These are phyloP conservation scores for Ammodytes dubius DNA, from an alignment of 2,113 vertebrate species.

Conservation along the genomic window DNA sequence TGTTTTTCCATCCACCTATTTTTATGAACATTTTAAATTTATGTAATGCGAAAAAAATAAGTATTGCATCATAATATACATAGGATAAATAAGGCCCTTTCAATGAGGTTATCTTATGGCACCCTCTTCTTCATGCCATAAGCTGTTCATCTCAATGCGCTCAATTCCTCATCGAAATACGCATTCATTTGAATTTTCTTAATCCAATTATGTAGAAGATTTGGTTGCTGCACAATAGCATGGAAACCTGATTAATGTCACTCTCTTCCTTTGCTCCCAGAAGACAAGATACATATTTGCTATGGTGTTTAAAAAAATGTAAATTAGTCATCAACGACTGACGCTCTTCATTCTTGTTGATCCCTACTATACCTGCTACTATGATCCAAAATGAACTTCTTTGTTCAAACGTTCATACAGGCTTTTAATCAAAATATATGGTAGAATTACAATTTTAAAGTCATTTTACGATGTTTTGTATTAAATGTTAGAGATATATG, in stretches of 20 bases:
- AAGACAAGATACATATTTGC: not conserved
- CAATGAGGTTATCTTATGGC: not conserved
- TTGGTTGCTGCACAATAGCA: no score
- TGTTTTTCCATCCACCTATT: not conserved
- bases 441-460: not conserved
- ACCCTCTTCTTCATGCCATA: not conserved
- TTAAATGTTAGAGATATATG: not conserved
- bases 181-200: not conserved
- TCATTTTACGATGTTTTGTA: not conserved
- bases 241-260: not conserved
- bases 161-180: not conserved
- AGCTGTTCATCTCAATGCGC: not conserved
- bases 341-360: no score
- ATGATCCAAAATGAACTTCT: not conserved
- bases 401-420: not conserved
- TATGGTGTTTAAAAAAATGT: no score
- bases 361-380: no score
- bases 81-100: not conserved
- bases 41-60: not conserved
- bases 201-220: not conserved
- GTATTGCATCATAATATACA: no score
- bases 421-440: not conserved
- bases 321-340: not conserved
- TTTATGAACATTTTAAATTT: not conserved
- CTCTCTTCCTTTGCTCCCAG: not conserved